These are phyloP conservation scores for Caenorhabditis sp. DNA, from an alignment of 2,888 invertebrate genomes.

Conservation along the genomic window DNA sequence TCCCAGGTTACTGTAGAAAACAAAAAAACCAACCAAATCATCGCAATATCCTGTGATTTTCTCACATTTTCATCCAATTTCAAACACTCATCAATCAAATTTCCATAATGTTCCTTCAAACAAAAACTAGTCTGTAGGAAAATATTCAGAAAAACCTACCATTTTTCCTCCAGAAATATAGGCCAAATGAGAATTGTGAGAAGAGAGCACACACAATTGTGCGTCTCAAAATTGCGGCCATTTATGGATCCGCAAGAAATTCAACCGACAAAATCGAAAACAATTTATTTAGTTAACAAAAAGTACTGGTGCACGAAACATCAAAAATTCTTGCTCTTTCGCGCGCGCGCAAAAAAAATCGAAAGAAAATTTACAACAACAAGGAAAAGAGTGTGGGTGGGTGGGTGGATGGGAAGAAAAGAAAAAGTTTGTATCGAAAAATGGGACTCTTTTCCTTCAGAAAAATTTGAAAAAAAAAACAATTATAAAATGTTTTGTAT, in stretches of 20 bases:
- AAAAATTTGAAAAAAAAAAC: slow-evolving; percentile 15
- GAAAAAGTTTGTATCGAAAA: not conserved
- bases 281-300: slow-evolving; percentile 17
- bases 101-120: not conserved
- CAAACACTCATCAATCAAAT: slow-evolving; percentile 12
- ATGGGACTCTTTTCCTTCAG: not conserved
- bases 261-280: not conserved
- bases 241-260: not conserved
- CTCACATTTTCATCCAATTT: slow-evolving; percentile 11
- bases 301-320: slow-evolving; percentile 9
- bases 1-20: not conserved
- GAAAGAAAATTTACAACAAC: slow-evolving; percentile 7
- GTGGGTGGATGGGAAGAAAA: not conserved
- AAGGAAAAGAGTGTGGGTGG: not conserved
- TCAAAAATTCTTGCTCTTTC: not conserved
- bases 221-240: not conserved
- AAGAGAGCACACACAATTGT: not conserved
- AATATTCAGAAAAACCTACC: not conserved
- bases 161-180: not conserved
- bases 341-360: not conserved
- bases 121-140: not conserved
- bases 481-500: slow-evolving; percentile 4
- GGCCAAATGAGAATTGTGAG: not conserved
- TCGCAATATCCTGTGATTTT: slow-evolving; percentile 16
- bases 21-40: slow-evolving; percentile 18